Evolutionary conservation across 2,888 invertebrate genomes (phyloP).

Genomic region (Epinotia demarniana): DNA sequence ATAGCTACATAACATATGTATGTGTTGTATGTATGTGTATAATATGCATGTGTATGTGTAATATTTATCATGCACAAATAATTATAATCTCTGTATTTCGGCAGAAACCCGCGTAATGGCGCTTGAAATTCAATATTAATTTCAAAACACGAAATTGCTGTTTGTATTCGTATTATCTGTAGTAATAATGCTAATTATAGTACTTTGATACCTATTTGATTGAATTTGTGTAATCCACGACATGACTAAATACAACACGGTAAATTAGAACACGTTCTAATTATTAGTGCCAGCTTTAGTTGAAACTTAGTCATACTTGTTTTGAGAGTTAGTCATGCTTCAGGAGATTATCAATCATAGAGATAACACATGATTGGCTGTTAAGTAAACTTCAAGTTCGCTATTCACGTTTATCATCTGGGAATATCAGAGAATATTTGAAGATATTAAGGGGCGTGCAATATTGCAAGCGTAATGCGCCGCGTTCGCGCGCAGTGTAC

Average conservation of each 20-base stretch:
- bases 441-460: too few species aligned
- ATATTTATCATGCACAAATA: too few species aligned
- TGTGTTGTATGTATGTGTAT: too few species aligned
- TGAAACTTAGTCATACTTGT: not conserved
- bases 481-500: too few species aligned
- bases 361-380: not conserved
- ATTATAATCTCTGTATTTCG: too few species aligned
- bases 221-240: constrained; percentile 8
- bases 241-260: not conserved
- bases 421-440: too few species aligned
- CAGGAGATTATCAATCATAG: not conserved
- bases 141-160: not conserved
- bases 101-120: not conserved
- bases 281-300: not conserved
- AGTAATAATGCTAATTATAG: not conserved
- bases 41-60: too few species aligned
- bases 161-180: not conserved
- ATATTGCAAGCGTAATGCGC: too few species aligned
- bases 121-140: not conserved
- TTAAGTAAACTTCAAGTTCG: too few species aligned
- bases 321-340: not conserved
- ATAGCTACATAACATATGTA: too few species aligned
- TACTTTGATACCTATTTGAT: constrained; percentile 12
- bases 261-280: constrained; percentile 6
- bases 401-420: too few species aligned